A percentile compares a stretch with the other conserved stretches of the same genome.
Conservation (phyloP, 1,140 invertebrate genomes). For the Drosophila sproati region DNA sequence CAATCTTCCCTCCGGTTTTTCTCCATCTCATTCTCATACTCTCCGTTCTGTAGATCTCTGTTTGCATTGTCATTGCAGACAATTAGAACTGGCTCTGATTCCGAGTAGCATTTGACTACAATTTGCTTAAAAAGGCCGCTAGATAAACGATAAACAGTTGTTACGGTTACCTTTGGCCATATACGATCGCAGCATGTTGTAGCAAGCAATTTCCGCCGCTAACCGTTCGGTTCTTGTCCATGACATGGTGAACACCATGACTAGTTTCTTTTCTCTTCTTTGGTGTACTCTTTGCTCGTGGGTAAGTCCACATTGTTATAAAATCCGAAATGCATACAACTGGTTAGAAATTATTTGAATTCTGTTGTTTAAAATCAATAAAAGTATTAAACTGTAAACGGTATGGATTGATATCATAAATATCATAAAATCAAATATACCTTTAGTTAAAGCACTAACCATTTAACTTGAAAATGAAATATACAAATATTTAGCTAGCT, state of each 20-base stretch:
- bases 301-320: neutral
- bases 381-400: no score
- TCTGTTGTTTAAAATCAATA: no score
- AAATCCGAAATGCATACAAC: neutral
- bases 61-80: conserved; percentile 77
- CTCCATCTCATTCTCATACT: neutral
- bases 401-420: no score
- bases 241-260: conserved; percentile 55
- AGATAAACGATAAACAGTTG: conserved; percentile 57
- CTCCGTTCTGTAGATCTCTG: conserved; percentile 1
- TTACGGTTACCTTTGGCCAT: conserved; percentile 62
- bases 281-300: neutral
- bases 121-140: conserved; percentile 54
- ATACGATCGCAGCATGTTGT: conserved; percentile 31
- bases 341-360: no score
- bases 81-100: conserved; percentile 58
- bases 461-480: neutral
- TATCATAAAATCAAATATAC: no score
- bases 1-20: conserved; percentile 28
- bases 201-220: conserved; percentile 57
- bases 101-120: conserved; percentile 50
- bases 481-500: no score
- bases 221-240: conserved; percentile 35
- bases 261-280: conserved; percentile 42
- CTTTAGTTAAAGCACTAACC: no score